A percentile compares a stretch with the other conserved stretches of the same genome.
phyloP scores from a whole-genome alignment of 2,888 invertebrate species.

The Drosophila borealis region DNA sequence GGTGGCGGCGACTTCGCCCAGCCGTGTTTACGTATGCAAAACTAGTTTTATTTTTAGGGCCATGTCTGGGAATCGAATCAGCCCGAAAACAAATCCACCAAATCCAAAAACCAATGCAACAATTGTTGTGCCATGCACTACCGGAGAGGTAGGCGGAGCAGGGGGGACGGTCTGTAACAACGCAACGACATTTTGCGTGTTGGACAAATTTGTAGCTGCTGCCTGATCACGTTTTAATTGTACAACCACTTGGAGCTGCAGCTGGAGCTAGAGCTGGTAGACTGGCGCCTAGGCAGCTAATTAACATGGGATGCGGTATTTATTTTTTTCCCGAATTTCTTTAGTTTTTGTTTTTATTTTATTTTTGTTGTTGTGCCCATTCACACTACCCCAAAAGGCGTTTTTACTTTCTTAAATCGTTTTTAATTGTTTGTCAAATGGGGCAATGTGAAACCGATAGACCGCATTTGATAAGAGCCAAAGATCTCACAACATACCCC shows the following conservation, averaged over 20 bases:
- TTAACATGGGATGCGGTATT: slow-evolving; percentile 67
- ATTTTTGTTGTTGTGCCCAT: slow-evolving; percentile 61
- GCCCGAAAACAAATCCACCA: slow-evolving; percentile 56
- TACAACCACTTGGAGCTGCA: slow-evolving; percentile 64
- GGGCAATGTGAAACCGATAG: slow-evolving; percentile 80
- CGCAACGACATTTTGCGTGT: slow-evolving; percentile 80
- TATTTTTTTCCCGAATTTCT: slow-evolving; percentile 6
- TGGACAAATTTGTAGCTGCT: slow-evolving; percentile 80
- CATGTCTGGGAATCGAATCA: slow-evolving; percentile 77
- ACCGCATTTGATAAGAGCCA: slow-evolving; percentile 69
- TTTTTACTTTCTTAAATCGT: slow-evolving; percentile 79
- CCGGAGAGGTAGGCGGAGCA: not conserved
- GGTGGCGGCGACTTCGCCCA: slow-evolving; percentile 33
- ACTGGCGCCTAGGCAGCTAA: slow-evolving; percentile 77
- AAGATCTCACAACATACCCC: slow-evolving; percentile 15
- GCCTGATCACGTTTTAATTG: slow-evolving; percentile 84
- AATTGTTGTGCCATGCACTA: slow-evolving; percentile 41
- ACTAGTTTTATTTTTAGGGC: slow-evolving; percentile 78
- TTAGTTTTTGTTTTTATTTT: slow-evolving; percentile 8
- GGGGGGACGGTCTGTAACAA: slow-evolving; percentile 18
- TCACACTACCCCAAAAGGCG: slow-evolving; percentile 64
- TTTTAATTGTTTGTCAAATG: slow-evolving; percentile 79
- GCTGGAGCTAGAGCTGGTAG: slow-evolving; percentile 47
- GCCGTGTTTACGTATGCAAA: slow-evolving; percentile 75
- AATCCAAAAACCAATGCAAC: slow-evolving; percentile 66